Conservation (phyloP, 2,113 vertebrate genomes). For the Pseudopodoces humilis region DNA sequence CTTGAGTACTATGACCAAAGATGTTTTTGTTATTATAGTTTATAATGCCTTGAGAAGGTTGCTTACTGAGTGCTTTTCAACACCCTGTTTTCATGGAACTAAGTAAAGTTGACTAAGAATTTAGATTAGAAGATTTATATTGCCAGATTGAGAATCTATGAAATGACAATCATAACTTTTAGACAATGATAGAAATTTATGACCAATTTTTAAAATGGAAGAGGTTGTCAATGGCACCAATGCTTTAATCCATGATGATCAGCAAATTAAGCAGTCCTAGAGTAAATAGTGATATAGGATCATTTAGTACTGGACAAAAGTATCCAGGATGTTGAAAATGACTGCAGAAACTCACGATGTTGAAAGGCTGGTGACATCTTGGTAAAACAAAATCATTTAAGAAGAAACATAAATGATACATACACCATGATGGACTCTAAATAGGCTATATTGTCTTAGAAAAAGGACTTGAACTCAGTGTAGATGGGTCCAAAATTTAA, state of each 20-base stretch:
- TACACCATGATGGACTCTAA: neutral
- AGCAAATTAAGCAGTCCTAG: neutral
- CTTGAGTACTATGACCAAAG: neutral
- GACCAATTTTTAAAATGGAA: neutral
- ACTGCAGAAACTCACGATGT: neutral
- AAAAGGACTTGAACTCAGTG: neutral
- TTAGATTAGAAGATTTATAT: neutral
- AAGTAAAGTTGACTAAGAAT: neutral
- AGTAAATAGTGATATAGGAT: neutral
- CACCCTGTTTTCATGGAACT: neutral
- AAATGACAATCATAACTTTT: neutral
- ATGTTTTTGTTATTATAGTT: neutral
- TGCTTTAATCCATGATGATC: neutral
- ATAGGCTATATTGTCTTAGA: neutral
- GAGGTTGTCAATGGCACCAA: fast-evolving
- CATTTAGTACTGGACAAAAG: neutral
- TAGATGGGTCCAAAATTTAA: neutral
- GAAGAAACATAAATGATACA: neutral
- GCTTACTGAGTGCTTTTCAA: neutral
- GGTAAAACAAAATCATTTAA: neutral
- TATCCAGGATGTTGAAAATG: neutral
- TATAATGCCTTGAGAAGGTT: neutral
- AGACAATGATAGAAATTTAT: neutral
- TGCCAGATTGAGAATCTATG: neutral
- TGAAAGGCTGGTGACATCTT: neutral